Conservation (phyloP, 2,888 invertebrate species). For the Diaprepes abbreviatus region DNA sequence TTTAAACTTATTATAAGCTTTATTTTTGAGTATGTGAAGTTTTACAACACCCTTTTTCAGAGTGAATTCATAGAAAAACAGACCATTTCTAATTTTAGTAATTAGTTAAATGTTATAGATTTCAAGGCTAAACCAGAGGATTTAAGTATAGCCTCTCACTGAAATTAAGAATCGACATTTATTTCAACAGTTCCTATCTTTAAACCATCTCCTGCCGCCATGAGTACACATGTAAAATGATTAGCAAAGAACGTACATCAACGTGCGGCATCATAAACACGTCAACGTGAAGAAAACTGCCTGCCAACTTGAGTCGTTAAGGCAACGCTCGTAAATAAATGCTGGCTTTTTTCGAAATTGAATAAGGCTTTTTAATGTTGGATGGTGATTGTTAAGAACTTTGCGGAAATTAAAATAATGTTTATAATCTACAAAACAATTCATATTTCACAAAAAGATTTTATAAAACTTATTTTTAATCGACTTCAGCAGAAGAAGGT, state of each 20-base stretch:
- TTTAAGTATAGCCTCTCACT: not conserved
- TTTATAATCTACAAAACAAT: too few species aligned
- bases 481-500: too few species aligned
- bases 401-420: too few species aligned
- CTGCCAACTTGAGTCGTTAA: constrained; percentile 55
- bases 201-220: constrained; percentile 20
- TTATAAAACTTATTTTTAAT: too few species aligned
- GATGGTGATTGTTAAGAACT: constrained; percentile 8
- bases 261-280: constrained; percentile 65
- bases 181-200: constrained; percentile 33
- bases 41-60: too few species aligned
- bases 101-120: not conserved
- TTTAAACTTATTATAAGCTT: too few species aligned
- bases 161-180: constrained; percentile 16
- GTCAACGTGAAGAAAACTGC: constrained; percentile 61
- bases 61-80: too few species aligned
- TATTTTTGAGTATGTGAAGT: too few species aligned
- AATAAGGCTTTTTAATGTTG: constrained; percentile 10
- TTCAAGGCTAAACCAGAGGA: not conserved
- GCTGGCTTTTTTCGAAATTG: constrained; percentile 26
- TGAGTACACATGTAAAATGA: constrained; percentile 64
- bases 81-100: too few species aligned
- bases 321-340: constrained; percentile 33
- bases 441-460: too few species aligned
- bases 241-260: constrained; percentile 65